Percentiles rank a stretch among this genome's conserved stretches.
Conservation (phyloP, 2,888 invertebrate genomes). For the Synergus laeviventris region DNA sequence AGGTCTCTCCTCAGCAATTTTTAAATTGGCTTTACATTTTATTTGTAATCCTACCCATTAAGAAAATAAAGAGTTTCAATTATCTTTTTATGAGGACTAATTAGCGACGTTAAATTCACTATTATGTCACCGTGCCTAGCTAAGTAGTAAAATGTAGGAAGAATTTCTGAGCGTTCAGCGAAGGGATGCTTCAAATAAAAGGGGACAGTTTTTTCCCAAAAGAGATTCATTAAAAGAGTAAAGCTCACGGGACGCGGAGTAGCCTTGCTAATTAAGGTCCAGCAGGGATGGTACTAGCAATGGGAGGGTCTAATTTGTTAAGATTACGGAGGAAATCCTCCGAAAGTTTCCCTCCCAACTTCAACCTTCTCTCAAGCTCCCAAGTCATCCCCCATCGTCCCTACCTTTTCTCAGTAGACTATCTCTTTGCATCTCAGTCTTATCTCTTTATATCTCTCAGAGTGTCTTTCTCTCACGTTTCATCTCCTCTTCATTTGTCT, state of each 20-base stretch:
- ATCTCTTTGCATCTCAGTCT: slow-evolving; percentile 27
- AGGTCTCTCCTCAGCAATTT: background rate
- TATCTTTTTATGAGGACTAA: background rate
- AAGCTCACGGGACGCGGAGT: slow-evolving; percentile 35
- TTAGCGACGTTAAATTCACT: slow-evolving; percentile 20
- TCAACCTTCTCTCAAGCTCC: slow-evolving; percentile 41
- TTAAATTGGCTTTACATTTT: background rate
- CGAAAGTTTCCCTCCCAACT: slow-evolving; percentile 50
- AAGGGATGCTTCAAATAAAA: slow-evolving; percentile 30
- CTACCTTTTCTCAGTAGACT: background rate
- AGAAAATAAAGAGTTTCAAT: background rate
- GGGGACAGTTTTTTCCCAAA: slow-evolving; percentile 27
- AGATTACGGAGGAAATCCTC: slow-evolving; percentile 59
- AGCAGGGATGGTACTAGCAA: slow-evolving; percentile 43
- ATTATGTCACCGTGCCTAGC: slow-evolving; percentile 4
- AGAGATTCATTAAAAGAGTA: slow-evolving; percentile 40
- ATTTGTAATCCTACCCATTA: background rate
- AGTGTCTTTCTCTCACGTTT: slow-evolving; percentile 9
- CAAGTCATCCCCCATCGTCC: slow-evolving; percentile 29
- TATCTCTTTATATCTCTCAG: slow-evolving; percentile 8
- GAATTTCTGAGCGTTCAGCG: slow-evolving; percentile 32
- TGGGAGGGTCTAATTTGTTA: slow-evolving; percentile 61
- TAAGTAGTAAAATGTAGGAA: slow-evolving; percentile 30
- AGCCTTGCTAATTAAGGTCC: slow-evolving; percentile 56
- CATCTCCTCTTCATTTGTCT: background rate